These are phyloP conservation scores for Todus mexicanus DNA, from an alignment of 2,797 vertebrate species.

Conservation along the genomic window DNA sequence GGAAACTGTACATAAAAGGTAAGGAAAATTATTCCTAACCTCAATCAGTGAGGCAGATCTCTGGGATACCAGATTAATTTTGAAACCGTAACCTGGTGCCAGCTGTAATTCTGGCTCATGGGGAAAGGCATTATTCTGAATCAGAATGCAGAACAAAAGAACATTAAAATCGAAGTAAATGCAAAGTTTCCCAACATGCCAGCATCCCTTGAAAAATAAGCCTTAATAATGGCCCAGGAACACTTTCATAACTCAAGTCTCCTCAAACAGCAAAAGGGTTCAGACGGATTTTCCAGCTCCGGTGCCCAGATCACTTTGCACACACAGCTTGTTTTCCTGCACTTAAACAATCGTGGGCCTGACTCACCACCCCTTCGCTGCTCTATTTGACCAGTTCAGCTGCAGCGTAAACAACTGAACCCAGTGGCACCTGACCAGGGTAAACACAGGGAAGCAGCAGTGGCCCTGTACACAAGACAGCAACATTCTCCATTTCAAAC, in stretches of 20 bases:
- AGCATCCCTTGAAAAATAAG: slow-evolving; percentile 34
- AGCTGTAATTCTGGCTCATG: neutral
- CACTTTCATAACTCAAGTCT: neutral
- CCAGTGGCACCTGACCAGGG: neutral
- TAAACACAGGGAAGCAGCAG: neutral
- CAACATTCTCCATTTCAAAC: neutral
- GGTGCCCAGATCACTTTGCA: slow-evolving; percentile 1
- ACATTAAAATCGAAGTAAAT: neutral
- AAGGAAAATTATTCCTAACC: neutral
- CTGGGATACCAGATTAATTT: neutral
- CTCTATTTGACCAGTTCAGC: neutral
- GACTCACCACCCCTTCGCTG: neutral
- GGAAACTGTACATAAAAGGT: neutral
- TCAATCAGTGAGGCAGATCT: neutral
- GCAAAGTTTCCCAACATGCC: neutral
- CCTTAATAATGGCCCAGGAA: neutral
- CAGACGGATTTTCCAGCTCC: neutral
- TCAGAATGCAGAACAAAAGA: slow-evolving; percentile 29
- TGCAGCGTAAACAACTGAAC: neutral
- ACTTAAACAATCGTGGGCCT: slow-evolving; percentile 11
- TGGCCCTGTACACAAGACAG: neutral
- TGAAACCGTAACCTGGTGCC: neutral
- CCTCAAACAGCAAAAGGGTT: slow-evolving; percentile 9
- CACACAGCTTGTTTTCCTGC: slow-evolving; percentile 40
- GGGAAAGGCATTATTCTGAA: neutral